Evolutionary conservation across 2,888 invertebrate species (phyloP), one percentile per base, ranked within the genome.

Genomic region (Pollenia labialis): DNA sequence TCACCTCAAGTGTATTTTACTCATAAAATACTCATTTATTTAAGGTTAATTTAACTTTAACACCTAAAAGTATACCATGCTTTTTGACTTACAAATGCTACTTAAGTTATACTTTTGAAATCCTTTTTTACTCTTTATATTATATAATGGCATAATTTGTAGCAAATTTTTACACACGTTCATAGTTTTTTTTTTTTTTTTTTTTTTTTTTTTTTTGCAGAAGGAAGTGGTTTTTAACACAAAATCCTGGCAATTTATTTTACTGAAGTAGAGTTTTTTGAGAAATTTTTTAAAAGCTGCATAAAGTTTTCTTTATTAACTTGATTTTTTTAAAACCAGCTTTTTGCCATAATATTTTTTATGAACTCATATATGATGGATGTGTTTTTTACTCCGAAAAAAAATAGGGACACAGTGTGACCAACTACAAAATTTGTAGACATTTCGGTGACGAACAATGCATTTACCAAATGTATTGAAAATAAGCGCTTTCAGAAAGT

Each of bases 221-320:
- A 62, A 75, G 44, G 52, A 58, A 62, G 42, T 74, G 71, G 46
- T 71, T 85, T 85, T 66, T 50, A 66, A 56, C 68, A 46, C 72
- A 16, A 81, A 87, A 84, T 84, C 84, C 81, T 52, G 40, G 72
- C 72, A 87, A 87, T 87, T 83, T 86, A 86, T 86, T 83, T 75
- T 46, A 66, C 44, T 72, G 50, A 77, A 72, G 44, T 56, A 66
- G 9, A 81, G 50, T 46, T 7, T 11, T 52, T 14, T 40, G 10
- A 50, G 42, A 75, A 69, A 54, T 32, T 46, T 44, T 23, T 54
- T 64, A 48, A 76, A 68, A 76, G 81, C 18, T 16, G 48, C 81
- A 81, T 46, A 23, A 72, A 79, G 71, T 75, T 86, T 80, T 58
- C 87, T 84, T 83, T 84, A 81, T 81, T 87, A 87, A 87, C 87